Evolutionary conservation across 1,140 invertebrate species (phyloP), one percentile per base, ranked within the genome.

Genomic region (Gonatopus flavifemur): DNA sequence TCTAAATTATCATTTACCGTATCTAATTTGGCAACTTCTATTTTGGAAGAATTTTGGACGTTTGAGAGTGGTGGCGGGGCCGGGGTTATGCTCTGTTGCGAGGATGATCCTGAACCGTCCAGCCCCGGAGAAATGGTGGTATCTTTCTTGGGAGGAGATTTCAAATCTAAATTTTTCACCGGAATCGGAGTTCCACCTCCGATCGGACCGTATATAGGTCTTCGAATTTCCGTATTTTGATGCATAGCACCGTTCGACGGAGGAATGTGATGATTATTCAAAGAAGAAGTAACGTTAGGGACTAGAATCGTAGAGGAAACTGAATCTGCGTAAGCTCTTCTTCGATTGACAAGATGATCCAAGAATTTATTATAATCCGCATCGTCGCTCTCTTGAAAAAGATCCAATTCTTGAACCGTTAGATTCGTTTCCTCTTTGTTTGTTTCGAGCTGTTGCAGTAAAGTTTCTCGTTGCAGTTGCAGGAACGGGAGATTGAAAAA

Each of bases 401-500:
- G 76, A 63, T 94, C 88, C 24, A 98, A 76, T 73, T 98, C 95
- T 59, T 91, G 83, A 41, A 88, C 80, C 15, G 90, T 93, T 8
- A 91, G 82, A 37, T 84, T 77, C 13, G 89, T 92, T 75, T 98
- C 96, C 30, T 84, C 81, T 55, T 85, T 82, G 74, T 98, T 98
- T 10, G 89, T 87, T 68, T 94, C 89, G 19, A 98, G 71, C 72
- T 97, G 94, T 55, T 88, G 85, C 31, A 96, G 66, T 16, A 98
- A 74, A 9, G 92, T 93, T 63, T 92, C 90, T 59, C 87, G 83
- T 82, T 98, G 95, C 13, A 98, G 76, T 67, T 93, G 88, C 25
- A 98, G 81, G 68, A 97, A 98, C 47, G 96, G 96, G 55, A 98
- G 80, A 80, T 96, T 98, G 63, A 98, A 92, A 76, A 98, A 98